Conservation (phyloP, 2,888 invertebrate species). For the Morinoia aosen region DNA sequence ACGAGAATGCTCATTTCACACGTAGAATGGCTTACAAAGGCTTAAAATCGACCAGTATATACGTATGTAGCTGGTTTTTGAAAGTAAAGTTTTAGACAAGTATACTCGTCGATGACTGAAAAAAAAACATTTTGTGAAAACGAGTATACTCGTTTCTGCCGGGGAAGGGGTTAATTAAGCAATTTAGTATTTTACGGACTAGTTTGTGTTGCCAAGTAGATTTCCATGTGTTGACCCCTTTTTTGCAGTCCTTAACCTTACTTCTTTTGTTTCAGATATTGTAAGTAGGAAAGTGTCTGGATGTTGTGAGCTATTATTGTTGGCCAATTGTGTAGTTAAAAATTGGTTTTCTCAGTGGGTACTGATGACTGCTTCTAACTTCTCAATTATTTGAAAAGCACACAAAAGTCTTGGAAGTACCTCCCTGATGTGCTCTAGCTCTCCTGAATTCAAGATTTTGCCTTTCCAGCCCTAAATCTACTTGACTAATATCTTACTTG, state of each 20-base stretch:
- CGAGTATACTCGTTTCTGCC: too few species aligned
- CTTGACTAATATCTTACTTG: not conserved
- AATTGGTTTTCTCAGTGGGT: not conserved
- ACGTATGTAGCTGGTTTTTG: too few species aligned
- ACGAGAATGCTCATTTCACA: too few species aligned
- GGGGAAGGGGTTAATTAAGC: too few species aligned
- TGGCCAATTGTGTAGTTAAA: not conserved
- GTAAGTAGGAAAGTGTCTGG: not conserved
- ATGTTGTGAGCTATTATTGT: not conserved
- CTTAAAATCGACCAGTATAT: too few species aligned
- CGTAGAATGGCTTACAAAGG: too few species aligned
- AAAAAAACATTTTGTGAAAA: too few species aligned
- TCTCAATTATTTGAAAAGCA: not conserved
- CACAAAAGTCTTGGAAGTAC: not conserved
- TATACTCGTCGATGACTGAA: too few species aligned
- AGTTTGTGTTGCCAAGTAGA: not conserved
- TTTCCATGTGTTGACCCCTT: not conserved
- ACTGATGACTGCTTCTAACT: not conserved
- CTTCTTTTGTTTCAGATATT: slow-evolving; percentile 2
- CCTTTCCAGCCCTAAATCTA: not conserved
- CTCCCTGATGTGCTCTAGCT: not conserved
- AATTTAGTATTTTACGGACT: too few species aligned
- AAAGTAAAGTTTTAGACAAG: too few species aligned
- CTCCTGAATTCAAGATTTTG: not conserved
- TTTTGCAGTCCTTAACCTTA: not conserved